Evolutionary conservation across 2,113 vertebrate species (phyloP).

Genomic region (Vidua macroura): DNA sequence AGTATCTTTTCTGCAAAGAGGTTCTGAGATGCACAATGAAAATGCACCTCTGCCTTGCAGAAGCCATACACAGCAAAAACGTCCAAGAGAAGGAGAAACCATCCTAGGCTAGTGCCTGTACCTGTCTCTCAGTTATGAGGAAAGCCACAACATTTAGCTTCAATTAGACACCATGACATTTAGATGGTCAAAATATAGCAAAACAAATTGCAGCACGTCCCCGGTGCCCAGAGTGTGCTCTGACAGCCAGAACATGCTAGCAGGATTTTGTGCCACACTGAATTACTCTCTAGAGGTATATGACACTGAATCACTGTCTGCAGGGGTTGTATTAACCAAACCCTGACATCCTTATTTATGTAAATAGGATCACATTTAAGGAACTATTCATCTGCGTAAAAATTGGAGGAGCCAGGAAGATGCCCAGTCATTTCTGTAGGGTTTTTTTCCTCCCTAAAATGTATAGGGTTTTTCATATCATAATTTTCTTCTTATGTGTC

Average conservation of each 20-base stretch:
- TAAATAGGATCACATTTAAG: neutral
- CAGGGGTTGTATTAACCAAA: neutral
- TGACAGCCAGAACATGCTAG: neutral
- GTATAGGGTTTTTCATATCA: neutral
- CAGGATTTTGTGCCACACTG: neutral
- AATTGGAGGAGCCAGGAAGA: neutral
- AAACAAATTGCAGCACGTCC: neutral
- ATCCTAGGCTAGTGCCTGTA: neutral
- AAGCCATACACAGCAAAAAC: neutral
- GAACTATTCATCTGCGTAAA: neutral
- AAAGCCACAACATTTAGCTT: neutral
- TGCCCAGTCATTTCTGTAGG: neutral
- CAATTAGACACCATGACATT: neutral
- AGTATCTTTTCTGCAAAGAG: neutral
- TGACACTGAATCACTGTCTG: neutral
- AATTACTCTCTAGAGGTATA: neutral
- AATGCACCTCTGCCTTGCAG: neutral
- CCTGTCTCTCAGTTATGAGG: neutral
- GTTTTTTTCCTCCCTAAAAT: neutral
- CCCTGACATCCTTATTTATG: neutral
- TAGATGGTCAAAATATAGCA: neutral
- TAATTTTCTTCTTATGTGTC: neutral
- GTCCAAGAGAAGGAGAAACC: neutral
- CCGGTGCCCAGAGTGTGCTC: accelerated
- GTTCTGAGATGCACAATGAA: neutral